Base-by-base conservation (phyloP, 2,113 vertebrate genomes). In the Xerus inauris region DNA sequence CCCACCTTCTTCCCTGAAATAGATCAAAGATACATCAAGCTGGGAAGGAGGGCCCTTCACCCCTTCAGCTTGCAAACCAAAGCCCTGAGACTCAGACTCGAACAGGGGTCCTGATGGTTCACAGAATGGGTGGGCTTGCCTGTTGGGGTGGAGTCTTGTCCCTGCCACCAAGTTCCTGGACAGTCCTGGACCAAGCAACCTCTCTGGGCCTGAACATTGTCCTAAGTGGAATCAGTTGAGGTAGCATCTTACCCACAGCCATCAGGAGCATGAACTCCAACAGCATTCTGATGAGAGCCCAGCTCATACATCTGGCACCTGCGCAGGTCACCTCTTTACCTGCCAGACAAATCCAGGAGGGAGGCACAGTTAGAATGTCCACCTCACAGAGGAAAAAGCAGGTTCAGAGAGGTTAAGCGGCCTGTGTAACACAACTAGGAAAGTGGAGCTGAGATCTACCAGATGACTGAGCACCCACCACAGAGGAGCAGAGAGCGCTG, bases 1-100 rank as follows among this genome's bases (percentile, higher is more conserved):
- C 54, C 35, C 49, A 45, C 80, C 77, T 80, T 77, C 88, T 90
- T 92, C 91, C 76, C 72, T 38, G 82, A 92, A 90, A 57, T 45
- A 67, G 82, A 62, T 22, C 59, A 16, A 47, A 40, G 57, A 51
- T 1, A 38, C 40, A 17, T 67, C 65, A 49, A 19, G 30, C 47
- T 42, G 71, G 64, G 64, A 76, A 42, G 62, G 54, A 11, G 32
- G 42, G 45, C 19, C 7, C 42, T 40, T 1, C 6, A 13, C 42
- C 57, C 81, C 49, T 59, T n/a, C 17, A 19, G 42, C 16, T 22
- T 77, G 51, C 62, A 49, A 32, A 3, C 0, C 0, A 65, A 62
- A 77, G 81, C 8, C 12, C 11, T 22, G 75, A 51, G 59, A 11
- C 40, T 47, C 1, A 0, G 26, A 40, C 40, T 47, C 1, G 0